These are phyloP conservation scores for Macrobrachium rosenbergii DNA, from an alignment of 1,140 invertebrate species.

Conservation along the genomic window DNA sequence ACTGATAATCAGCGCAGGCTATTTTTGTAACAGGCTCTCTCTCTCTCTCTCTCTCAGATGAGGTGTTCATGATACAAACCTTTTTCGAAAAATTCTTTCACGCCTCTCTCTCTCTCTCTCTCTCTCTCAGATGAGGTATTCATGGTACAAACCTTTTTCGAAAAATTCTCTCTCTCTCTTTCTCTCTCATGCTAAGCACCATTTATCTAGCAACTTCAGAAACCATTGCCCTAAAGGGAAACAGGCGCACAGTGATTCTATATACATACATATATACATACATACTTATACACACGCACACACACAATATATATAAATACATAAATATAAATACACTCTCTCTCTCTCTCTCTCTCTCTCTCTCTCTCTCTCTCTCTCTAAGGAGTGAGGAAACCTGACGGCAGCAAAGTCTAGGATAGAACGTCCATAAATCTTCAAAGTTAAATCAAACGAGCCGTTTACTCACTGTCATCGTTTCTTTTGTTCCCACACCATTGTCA, in stretches of 20 bases:
- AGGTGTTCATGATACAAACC: not conserved
- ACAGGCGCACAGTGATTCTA: not conserved
- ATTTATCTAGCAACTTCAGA: not conserved
- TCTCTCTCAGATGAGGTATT: not conserved
- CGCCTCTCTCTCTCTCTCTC: too few species aligned
- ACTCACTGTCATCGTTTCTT: too few species aligned
- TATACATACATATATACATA: slow-evolving; percentile 14
- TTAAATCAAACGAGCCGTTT: too few species aligned
- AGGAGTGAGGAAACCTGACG: not conserved
- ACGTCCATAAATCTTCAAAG: too few species aligned
- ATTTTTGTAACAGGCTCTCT: too few species aligned
- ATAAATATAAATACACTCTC: not conserved
- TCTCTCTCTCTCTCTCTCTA: not conserved
- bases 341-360: slow-evolving; percentile 23
- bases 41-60: not conserved
- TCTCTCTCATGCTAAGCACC: not conserved
- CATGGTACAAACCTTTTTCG: not conserved
- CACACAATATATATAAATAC: slow-evolving; percentile 11
- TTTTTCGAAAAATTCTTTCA: not conserved
- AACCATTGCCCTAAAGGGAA: not conserved
- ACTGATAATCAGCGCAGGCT: too few species aligned
- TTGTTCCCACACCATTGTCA: too few species aligned
- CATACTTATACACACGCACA: not conserved
- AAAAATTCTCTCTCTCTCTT: slow-evolving; percentile 9
- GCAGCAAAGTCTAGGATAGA: not conserved